Evolutionary conservation across 2,113 vertebrate species (phyloP).

Genomic region (Scatophagus argus): DNA sequence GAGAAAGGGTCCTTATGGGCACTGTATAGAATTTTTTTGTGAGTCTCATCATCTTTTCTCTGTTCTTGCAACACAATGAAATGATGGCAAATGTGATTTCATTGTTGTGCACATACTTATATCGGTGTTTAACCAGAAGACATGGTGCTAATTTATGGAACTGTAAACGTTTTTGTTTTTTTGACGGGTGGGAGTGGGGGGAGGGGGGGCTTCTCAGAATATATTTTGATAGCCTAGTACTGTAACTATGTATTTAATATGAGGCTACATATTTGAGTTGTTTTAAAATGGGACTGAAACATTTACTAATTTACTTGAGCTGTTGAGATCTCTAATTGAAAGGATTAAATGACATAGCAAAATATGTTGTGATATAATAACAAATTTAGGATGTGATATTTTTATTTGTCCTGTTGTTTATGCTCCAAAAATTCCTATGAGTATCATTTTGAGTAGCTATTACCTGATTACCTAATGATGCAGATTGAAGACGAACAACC

Average conservation of each 20-base stretch:
- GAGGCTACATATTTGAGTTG: conserved; percentile 63
- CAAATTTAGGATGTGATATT: conserved; percentile 48
- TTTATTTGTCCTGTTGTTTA: conserved; percentile 49
- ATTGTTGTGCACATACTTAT: conserved; percentile 76
- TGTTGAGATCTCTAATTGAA: conserved; percentile 64
- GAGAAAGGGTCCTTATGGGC: conserved; percentile 47
- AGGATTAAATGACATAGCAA: conserved; percentile 31
- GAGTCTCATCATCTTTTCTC: conserved; percentile 38
- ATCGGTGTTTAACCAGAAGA: conserved; percentile 71
- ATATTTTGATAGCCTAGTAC: conserved; percentile 77
- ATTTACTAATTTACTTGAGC: conserved; percentile 70
- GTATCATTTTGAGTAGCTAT: conserved; percentile 67
- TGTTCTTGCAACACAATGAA: conserved; percentile 70
- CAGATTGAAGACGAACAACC: conserved; percentile 58
- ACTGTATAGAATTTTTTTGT: conserved; percentile 24
- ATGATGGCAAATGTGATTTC: conserved; percentile 69
- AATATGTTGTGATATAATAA: conserved; percentile 46
- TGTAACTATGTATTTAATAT: conserved; percentile 79
- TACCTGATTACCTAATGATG: conserved; percentile 58
- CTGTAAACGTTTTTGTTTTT: conserved; percentile 56
- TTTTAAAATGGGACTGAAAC: conserved; percentile 57
- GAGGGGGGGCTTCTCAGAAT: conserved; percentile 63
- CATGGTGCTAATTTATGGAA: conserved; percentile 85
- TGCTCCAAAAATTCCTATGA: conserved; percentile 42
- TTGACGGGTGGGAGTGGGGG: neutral